Evolutionary conservation across 2,888 invertebrate genomes (phyloP).

Genomic region (Plebejus anna): DNA sequence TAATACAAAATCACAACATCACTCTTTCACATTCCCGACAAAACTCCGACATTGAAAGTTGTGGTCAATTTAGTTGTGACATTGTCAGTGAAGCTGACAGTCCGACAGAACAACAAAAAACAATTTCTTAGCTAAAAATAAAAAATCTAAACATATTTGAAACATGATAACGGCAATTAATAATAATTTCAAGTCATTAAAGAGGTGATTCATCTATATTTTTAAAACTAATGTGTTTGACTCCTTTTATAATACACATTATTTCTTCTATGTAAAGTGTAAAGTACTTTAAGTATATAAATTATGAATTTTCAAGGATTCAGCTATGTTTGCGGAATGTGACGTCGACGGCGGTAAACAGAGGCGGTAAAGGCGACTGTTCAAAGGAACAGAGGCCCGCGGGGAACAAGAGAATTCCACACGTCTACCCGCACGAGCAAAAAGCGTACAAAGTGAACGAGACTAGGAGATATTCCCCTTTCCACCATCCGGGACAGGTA

Average conservation of each 20-base stretch:
- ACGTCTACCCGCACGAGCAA: conserved; percentile 47
- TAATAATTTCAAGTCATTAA: neutral
- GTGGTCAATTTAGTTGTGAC: neutral
- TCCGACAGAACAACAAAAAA: neutral
- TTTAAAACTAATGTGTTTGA: neutral
- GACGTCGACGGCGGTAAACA: conserved; percentile 8
- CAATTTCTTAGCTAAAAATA: neutral
- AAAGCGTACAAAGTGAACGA: conserved; percentile 47
- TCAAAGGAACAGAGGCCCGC: neutral
- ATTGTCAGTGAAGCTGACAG: conserved; percentile 1
- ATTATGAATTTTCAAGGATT: neutral
- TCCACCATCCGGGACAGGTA: conserved; percentile 61
- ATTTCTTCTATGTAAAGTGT: neutral
- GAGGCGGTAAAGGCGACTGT: neutral
- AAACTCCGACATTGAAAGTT: neutral
- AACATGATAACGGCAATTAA: neutral
- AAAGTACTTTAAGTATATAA: neutral
- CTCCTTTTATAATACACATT: neutral
- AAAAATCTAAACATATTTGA: neutral
- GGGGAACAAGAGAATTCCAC: conserved; percentile 42
- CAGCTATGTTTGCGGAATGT: neutral
- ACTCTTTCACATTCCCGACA: too few relatives aligned
- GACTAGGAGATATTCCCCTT: conserved; percentile 59
- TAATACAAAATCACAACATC: too few relatives aligned
- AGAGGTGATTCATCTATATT: conserved; percentile 1